A percentile compares a stretch with the other conserved stretches of the same genome.
phyloP scores from a whole-genome alignment of 2,797 vertebrate genomes.

The Diceros bicornis region DNA sequence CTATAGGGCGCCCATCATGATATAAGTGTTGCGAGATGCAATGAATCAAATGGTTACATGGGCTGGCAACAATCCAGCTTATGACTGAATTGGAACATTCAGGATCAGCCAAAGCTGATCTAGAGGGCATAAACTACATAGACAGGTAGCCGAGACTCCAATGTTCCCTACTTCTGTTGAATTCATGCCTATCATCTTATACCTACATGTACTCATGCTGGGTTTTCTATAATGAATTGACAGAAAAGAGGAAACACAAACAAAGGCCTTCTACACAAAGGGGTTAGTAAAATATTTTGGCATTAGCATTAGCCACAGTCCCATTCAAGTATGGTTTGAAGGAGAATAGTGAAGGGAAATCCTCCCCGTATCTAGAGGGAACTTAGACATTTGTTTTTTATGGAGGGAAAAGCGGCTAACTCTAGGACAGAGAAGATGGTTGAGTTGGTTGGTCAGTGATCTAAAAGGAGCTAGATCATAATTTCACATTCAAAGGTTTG shows the following conservation, averaged over 20 bases:
- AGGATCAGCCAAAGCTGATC: neutral
- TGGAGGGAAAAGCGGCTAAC: neutral
- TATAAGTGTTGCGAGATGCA: neutral
- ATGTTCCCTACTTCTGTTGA: neutral
- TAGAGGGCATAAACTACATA: neutral
- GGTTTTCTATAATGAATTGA: neutral
- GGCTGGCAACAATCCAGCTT: neutral
- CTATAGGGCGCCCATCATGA: neutral
- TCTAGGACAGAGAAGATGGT: neutral
- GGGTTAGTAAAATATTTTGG: neutral
- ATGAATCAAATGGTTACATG: neutral
- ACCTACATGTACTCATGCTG: neutral
- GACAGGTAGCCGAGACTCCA: neutral
- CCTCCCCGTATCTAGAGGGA: neutral
- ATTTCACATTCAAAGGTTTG: neutral
- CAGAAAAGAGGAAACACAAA: neutral
- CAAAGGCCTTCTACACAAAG: neutral
- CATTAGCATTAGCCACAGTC: neutral
- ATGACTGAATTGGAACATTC: neutral
- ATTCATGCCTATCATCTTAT: neutral
- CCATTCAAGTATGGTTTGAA: neutral
- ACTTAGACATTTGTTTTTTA: neutral
- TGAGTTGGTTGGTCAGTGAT: neutral
- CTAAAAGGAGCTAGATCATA: neutral
- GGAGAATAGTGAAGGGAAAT: neutral